Percentiles rank a stretch among this genome's conserved stretches.
Conservation (phyloP, 2,797 vertebrate genomes). For the Delichon dasypus region DNA sequence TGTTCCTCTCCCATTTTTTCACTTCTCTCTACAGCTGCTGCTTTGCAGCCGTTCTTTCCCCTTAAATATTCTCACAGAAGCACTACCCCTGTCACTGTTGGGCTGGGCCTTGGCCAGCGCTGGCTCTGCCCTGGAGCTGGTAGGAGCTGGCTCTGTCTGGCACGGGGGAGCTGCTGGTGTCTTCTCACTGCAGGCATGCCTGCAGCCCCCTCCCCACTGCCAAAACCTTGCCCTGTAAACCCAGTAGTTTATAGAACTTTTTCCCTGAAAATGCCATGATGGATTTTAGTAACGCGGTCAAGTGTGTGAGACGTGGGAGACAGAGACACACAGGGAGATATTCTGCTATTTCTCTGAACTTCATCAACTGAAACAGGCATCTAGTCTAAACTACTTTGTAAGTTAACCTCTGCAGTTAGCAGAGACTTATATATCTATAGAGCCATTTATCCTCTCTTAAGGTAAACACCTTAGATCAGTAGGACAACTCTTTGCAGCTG, state of each 20-base stretch:
- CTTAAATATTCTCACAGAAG: neutral
- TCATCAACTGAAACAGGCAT: neutral
- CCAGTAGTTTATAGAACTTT: neutral
- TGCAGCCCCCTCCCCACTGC: neutral
- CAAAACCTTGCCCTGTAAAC: neutral
- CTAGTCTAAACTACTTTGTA: neutral
- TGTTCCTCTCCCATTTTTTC: neutral
- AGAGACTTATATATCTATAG: neutral
- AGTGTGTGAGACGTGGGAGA: accelerated
- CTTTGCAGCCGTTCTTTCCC: neutral
- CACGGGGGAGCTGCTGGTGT: neutral
- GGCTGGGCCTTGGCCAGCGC: neutral
- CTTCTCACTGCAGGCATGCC: neutral
- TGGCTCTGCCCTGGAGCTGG: neutral
- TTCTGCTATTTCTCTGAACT: neutral
- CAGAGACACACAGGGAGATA: neutral
- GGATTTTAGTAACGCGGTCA: neutral
- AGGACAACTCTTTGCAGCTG: neutral
- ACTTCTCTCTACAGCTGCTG: neutral
- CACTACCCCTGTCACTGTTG: accelerated
- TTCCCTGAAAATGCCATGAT: neutral
- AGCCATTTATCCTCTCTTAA: conserved; percentile 7
- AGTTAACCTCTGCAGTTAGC: neutral
- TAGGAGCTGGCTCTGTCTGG: neutral
- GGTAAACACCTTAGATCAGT: neutral